These are phyloP conservation scores for Melanophora roralis DNA, from an alignment of 2,888 invertebrate genomes.

Conservation along the genomic window DNA sequence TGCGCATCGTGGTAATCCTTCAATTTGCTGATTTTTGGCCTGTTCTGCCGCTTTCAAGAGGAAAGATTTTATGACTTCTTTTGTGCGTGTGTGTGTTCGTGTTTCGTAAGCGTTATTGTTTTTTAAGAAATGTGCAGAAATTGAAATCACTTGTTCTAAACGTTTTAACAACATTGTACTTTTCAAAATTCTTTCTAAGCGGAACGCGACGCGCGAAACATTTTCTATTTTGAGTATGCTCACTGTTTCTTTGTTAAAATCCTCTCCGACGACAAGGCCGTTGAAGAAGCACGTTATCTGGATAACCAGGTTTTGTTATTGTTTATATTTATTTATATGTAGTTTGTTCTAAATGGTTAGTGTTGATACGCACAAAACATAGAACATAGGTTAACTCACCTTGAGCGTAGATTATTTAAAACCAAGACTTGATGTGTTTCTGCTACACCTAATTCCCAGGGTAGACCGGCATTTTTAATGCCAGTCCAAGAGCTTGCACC, in stretches of 20 bases:
- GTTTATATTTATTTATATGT: conserved; percentile 65
- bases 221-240: conserved; percentile 32
- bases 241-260: conserved; percentile 58
- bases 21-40: neutral
- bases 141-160: conserved; percentile 67
- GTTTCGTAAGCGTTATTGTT: conserved; percentile 61
- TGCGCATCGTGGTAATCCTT: neutral
- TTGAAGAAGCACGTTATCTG: conserved; percentile 71
- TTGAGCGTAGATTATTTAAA: conserved; percentile 92
- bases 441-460: conserved; percentile 98
- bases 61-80: neutral
- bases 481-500: conserved; percentile 99
- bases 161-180: conserved; percentile 65
- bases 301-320: conserved; percentile 73
- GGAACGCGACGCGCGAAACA: conserved; percentile 44
- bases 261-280: conserved; percentile 68
- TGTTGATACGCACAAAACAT: conserved; percentile 66
- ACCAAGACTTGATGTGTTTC: conserved; percentile 99
- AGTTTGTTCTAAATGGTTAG: conserved; percentile 70
- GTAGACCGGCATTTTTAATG: conserved; percentile 97
- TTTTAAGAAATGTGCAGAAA: conserved; percentile 56
- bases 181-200: conserved; percentile 36
- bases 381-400: conserved; percentile 74
- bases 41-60: neutral
- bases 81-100: conserved; percentile 59